phyloP scores from a whole-genome alignment of 1,140 invertebrate species.

The Drosophila bocqueti region DNA sequence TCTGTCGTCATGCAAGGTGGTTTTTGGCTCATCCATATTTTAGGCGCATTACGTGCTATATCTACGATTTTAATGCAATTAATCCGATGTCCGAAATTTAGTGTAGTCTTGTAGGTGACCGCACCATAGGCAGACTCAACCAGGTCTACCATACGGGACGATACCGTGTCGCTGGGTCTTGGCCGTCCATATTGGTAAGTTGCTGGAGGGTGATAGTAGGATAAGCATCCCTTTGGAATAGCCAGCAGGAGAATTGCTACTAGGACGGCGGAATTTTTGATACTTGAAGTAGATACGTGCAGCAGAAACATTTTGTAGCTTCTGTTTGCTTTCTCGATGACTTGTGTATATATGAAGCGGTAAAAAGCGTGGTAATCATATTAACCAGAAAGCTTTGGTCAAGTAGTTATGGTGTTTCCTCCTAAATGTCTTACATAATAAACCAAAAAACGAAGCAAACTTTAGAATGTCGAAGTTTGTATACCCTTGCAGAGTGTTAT shows the following conservation, averaged over 20 bases:
- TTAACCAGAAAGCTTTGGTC: not conserved
- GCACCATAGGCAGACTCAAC: not conserved
- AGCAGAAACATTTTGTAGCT: not conserved
- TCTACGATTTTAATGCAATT: not conserved
- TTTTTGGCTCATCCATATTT: not conserved
- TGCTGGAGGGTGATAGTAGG: not conserved
- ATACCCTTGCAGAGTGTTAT: not conserved
- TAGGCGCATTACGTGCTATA: not conserved
- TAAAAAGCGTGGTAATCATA: not conserved
- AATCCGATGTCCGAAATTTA: not conserved
- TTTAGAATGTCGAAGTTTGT: not conserved
- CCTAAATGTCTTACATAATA: too few species aligned
- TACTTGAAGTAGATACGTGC: not conserved
- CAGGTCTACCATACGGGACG: not conserved
- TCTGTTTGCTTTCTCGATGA: not conserved
- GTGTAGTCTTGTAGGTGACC: not conserved
- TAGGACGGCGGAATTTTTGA: not conserved
- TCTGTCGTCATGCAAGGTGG: not conserved
- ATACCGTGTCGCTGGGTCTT: not conserved
- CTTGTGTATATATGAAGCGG: not conserved
- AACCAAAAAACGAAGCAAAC: not conserved
- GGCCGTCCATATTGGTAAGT: not conserved
- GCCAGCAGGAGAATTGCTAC: not conserved
- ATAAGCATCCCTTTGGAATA: not conserved
- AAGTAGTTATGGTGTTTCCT: not conserved